Base-by-base conservation (phyloP, 1,140 invertebrate species). In the Ostrea edulis region DNA sequence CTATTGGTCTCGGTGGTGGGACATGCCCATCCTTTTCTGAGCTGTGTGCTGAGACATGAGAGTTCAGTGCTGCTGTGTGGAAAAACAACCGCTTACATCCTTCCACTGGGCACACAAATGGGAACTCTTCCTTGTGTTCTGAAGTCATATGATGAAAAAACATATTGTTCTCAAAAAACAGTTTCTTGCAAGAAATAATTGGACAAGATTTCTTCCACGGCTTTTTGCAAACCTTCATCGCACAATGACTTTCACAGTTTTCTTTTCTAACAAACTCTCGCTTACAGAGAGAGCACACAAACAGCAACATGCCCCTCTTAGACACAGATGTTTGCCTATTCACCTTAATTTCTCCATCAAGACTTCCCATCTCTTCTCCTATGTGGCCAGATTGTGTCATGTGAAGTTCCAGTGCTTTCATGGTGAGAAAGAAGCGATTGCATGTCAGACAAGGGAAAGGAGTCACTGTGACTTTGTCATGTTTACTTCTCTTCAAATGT, bases 151-250 rank as follows among this genome's bases (percentile, higher is more conserved):
- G 68, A 14, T 77, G 68, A 25, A 77, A 77, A 77, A 77, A 77
- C 68, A 77, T 77, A 25, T 77, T 77, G 68, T 77, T 77, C 25
- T 77, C 68, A 77, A 77, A 77, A 77, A 83, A 83, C 44, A 52
- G 17, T 52, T 83, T 54, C 52, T 83, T 83, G 82, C 82, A 83
- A 25, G 20, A 52, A 9, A 77, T 35, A 14, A 77, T 77, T n/a
- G 82, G 82, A 83, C 82, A 83, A 54, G 44, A 53, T 83, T 83
- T 83, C 44, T 83, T 83, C 44, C 44, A 83, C 2, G 44, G 44
- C 29, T 83, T 83, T 53, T 53, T 52, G 52, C 82, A 83, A 9
- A 83, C 82, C 25, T 83, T 83, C 82, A 83, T 53, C 12, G 44
- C 52, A 52, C 44, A 53, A 53, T 83, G 82, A 83, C n/a, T 53